Evolutionary conservation across 1,140 invertebrate species (phyloP).

Genomic region (Tetramorium parvispinum): DNA sequence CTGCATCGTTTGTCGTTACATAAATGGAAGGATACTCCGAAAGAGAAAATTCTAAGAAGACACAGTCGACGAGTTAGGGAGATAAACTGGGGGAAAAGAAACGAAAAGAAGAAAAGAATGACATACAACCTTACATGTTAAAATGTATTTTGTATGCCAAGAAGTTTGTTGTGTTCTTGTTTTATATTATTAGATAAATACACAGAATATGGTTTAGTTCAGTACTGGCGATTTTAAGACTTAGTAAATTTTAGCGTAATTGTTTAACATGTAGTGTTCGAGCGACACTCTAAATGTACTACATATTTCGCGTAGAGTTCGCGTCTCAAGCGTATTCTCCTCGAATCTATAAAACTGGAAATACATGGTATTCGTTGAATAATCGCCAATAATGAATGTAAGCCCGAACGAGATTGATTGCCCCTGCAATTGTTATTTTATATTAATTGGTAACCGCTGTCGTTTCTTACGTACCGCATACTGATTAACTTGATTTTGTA

Average conservation of each 20-base stretch:
- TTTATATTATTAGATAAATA: conserved; percentile 85
- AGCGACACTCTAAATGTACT: conserved; percentile 50
- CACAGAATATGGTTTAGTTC: conserved; percentile 75
- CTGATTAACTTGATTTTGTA: conserved; percentile 35
- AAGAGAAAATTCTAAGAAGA: conserved; percentile 69
- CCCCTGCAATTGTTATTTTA: conserved; percentile 63
- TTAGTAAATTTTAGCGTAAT: conserved; percentile 67
- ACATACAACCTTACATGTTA: conserved; percentile 84
- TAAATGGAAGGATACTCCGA: conserved; percentile 56
- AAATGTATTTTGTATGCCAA: conserved; percentile 84
- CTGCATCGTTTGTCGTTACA: conserved; percentile 70
- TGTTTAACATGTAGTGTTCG: conserved; percentile 57
- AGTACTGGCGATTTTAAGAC: conserved; percentile 75
- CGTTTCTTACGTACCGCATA: conserved; percentile 52
- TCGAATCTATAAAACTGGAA: conserved; percentile 17
- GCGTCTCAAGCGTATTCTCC: conserved; percentile 3
- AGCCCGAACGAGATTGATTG: conserved; percentile 64
- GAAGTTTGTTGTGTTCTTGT: conserved; percentile 85
- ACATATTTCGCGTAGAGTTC: conserved; percentile 55
- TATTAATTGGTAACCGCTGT: conserved; percentile 61
- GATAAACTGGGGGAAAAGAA: conserved; percentile 75
- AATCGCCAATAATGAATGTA: conserved; percentile 76
- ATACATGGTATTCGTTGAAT: conserved; percentile 44
- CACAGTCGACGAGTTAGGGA: conserved; percentile 69
- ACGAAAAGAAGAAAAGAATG: conserved; percentile 64